Evolutionary conservation across 2,888 invertebrate species (phyloP).

Genomic region (Galerucella pusilla): DNA sequence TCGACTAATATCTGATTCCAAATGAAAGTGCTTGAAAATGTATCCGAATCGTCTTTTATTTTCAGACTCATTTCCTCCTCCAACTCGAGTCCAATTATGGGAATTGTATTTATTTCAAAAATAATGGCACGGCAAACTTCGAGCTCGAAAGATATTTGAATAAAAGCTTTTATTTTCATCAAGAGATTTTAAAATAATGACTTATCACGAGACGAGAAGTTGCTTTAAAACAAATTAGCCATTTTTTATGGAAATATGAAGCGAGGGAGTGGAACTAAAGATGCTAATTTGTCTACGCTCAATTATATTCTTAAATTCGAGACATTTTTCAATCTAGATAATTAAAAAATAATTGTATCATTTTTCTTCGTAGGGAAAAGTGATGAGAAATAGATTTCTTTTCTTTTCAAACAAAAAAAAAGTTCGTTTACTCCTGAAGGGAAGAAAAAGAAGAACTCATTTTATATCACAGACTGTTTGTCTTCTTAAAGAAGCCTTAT

Average conservation of each 20-base stretch:
- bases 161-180: slow-evolving; percentile 47
- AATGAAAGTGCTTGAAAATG: neutral
- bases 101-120: slow-evolving; percentile 29
- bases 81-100: slow-evolving; percentile 20
- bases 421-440: neutral
- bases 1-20: neutral
- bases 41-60: slow-evolving; percentile 21
- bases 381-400: slow-evolving; percentile 12
- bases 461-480: neutral
- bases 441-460: neutral
- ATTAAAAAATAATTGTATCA: slow-evolving; percentile 48
- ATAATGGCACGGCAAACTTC: slow-evolving; percentile 25
- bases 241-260: slow-evolving; percentile 52
- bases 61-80: slow-evolving; percentile 23
- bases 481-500: neutral
- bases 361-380: slow-evolving; percentile 40
- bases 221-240: slow-evolving; percentile 56
- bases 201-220: slow-evolving; percentile 58
- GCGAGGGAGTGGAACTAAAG: slow-evolving; percentile 44
- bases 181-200: slow-evolving; percentile 58
- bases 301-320: slow-evolving; percentile 43
- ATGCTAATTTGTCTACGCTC: slow-evolving; percentile 50
- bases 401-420: slow-evolving; percentile 5
- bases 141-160: slow-evolving; percentile 31
- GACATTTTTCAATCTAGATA: slow-evolving; percentile 47